These are phyloP conservation scores for Pachydiplax longipennis DNA, from an alignment of 2,888 invertebrate genomes.

Conservation along the genomic window DNA sequence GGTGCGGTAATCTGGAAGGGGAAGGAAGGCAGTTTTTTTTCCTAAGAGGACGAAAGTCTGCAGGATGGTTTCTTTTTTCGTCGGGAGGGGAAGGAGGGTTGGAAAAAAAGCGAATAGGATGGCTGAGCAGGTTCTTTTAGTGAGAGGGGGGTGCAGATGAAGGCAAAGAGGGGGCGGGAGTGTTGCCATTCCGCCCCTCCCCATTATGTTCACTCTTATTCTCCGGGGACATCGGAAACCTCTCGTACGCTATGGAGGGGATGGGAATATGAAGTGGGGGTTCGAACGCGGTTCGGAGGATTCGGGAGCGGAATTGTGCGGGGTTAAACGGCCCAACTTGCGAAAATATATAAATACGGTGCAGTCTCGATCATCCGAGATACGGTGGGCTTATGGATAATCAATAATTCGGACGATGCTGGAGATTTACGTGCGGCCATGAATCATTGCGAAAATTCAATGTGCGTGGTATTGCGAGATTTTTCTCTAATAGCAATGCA, in stretches of 20 bases:
- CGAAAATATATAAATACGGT: no score
- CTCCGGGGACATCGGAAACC: slow-evolving; percentile 39
- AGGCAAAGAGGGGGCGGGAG: background rate
- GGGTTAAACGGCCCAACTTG: background rate
- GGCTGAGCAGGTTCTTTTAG: slow-evolving; percentile 18
- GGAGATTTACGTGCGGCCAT: no score
- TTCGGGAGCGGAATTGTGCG: background rate
- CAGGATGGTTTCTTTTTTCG: background rate
- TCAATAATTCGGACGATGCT: no score
- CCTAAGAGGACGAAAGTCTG: background rate
- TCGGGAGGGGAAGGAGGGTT: background rate
- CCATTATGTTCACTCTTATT: slow-evolving; percentile 33
- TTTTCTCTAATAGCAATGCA: no score
- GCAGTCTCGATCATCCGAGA: no score
- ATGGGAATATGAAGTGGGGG: background rate
- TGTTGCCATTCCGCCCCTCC: background rate
- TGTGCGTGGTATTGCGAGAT: no score
- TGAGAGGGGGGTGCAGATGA: slow-evolving; percentile 2
- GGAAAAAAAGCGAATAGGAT: background rate
- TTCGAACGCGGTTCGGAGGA: background rate
- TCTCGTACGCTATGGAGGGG: slow-evolving; percentile 3
- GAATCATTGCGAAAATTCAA: no score
- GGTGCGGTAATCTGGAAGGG: slow-evolving; percentile 23
- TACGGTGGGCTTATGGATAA: no score
- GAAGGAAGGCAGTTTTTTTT: background rate